phyloP scores from a whole-genome alignment of 2,113 vertebrate species.

The Chelonoidis abingdonii region DNA sequence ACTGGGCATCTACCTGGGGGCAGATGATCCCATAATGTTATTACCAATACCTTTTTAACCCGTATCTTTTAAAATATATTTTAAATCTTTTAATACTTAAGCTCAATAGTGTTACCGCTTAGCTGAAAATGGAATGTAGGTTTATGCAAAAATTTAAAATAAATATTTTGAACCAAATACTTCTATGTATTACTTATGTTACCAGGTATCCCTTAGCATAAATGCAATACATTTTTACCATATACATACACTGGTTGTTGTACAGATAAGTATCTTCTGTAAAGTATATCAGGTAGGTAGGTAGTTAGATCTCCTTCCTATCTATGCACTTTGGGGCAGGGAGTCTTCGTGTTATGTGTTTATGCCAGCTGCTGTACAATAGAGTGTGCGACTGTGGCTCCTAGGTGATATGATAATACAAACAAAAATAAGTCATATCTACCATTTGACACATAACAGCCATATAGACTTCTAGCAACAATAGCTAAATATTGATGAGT shows the following conservation, averaged over 20 bases:
- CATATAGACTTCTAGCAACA: fast-evolving
- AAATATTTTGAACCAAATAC: background rate
- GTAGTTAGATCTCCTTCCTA: background rate
- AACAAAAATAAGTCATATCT: background rate
- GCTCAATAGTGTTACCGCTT: fast-evolving
- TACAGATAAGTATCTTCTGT: background rate
- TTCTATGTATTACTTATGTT: background rate
- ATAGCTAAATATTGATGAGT: background rate
- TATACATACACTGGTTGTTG: background rate
- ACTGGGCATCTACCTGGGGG: background rate
- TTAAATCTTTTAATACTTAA: fast-evolving
- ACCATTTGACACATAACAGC: background rate
- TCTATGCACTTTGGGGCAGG: background rate
- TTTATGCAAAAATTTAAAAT: fast-evolving
- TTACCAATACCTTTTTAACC: background rate
- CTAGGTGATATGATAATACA: background rate
- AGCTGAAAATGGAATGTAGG: background rate
- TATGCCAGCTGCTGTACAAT: background rate
- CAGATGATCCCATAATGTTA: background rate
- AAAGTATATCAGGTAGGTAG: background rate
- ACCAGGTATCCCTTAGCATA: background rate
- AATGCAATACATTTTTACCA: background rate
- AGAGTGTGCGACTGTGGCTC: background rate
- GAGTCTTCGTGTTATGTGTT: background rate
- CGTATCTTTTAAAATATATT: background rate